A percentile compares a stretch with the other conserved stretches of the same genome.
These are phyloP conservation scores for Centropyge bicolor DNA, from an alignment of 2,797 vertebrate species.

Conservation along the genomic window DNA sequence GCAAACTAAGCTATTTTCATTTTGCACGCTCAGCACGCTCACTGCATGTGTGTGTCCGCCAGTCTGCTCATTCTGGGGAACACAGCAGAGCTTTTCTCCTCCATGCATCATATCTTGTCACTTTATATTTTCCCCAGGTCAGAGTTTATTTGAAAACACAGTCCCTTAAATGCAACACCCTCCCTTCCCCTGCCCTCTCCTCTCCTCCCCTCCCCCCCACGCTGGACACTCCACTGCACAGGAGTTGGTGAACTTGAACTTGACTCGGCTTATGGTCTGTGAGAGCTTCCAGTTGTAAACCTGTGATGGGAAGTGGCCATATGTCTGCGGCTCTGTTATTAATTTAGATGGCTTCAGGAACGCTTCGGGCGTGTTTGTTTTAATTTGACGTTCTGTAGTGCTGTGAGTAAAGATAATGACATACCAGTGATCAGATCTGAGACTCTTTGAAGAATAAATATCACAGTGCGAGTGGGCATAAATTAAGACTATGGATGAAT, in stretches of 20 bases:
- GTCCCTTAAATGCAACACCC: constrained; percentile 1
- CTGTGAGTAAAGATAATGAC: constrained; percentile 23
- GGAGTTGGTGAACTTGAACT: constrained; percentile 89
- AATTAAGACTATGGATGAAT: background rate
- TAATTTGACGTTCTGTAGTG: constrained; percentile 24
- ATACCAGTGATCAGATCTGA: constrained; percentile 11
- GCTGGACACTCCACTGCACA: constrained; percentile 40
- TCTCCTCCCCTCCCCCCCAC: background rate
- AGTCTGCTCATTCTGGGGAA: background rate
- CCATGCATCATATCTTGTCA: constrained; percentile 9
- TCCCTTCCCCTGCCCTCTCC: background rate
- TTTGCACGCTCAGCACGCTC: constrained; percentile 21
- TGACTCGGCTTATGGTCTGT: constrained; percentile 60
- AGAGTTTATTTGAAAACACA: constrained; percentile 39
- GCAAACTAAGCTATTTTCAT: constrained; percentile 7
- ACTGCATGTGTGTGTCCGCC: background rate
- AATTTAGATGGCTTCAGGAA: constrained; percentile 8
- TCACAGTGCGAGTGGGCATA: background rate
- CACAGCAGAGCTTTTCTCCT: constrained; percentile 3
- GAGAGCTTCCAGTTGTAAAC: constrained; percentile 2
- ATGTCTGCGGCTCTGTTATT: constrained; percentile 28
- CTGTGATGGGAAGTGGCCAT: constrained; percentile 30
- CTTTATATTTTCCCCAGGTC: constrained; percentile 13
- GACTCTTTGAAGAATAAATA: constrained; percentile 17
- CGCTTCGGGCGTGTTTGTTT: constrained; percentile 27